A percentile compares a stretch with the other conserved stretches of the same genome.
These are phyloP conservation scores for Microplitis mediator DNA, from an alignment of 1,140 invertebrate species.

Conservation along the genomic window DNA sequence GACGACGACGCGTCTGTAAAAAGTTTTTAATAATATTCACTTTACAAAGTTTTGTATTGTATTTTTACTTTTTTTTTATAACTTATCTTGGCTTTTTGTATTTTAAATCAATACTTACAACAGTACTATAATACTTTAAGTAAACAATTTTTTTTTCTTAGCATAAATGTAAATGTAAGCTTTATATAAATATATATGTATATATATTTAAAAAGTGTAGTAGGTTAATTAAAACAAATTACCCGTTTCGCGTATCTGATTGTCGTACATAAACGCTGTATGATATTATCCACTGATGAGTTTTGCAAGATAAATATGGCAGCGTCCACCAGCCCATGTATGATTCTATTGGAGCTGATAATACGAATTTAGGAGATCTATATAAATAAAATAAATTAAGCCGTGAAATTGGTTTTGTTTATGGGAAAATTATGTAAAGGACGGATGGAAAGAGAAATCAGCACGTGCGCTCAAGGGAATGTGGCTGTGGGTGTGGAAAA, in stretches of 20 bases:
- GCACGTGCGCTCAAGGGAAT: too few relatives aligned
- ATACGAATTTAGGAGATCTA: slow-evolving; percentile 75
- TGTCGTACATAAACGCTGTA: slow-evolving; percentile 77
- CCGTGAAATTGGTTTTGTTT: background rate
- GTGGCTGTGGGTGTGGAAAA: too few relatives aligned
- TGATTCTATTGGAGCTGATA: slow-evolving; percentile 68
- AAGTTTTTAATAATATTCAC: background rate
- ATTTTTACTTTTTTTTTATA: background rate
- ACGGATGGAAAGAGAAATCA: too few relatives aligned
- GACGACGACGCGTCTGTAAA: slow-evolving; percentile 26
- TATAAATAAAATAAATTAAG: background rate
- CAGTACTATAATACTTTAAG: background rate
- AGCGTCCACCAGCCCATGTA: slow-evolving; percentile 81
- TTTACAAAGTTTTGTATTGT: background rate
- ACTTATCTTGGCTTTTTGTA: background rate
- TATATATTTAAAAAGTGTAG: too few relatives aligned
- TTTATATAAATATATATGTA: too few relatives aligned
- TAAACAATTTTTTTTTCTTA: too few relatives aligned
- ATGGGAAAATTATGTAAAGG: too few relatives aligned
- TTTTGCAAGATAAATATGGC: slow-evolving; percentile 78
- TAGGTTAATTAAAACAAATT: slow-evolving; percentile 33
- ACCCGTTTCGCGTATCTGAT: slow-evolving; percentile 65
- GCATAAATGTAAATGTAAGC: too few relatives aligned
- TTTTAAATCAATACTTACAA: too few relatives aligned
- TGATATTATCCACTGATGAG: slow-evolving; percentile 75